Percentiles rank a stretch among this genome's conserved stretches.
phyloP scores from a whole-genome alignment of 2,888 invertebrate species.

The Schrankia costaestrigalis region DNA sequence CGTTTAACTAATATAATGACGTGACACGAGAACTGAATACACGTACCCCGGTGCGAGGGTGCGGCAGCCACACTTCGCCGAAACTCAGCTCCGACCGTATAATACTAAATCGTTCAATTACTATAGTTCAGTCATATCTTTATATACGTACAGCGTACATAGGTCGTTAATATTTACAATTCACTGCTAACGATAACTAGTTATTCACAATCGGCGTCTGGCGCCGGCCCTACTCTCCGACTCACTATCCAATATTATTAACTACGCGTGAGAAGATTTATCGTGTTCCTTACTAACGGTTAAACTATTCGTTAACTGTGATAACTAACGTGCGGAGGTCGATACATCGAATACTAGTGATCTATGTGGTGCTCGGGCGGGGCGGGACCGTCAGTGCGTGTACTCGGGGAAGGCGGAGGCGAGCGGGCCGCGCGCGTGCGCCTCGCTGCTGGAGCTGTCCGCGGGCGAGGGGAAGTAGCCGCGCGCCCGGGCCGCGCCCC shows the following conservation, averaged over 20 bases:
- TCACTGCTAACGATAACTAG: constrained; percentile 59
- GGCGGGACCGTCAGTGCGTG: constrained; percentile 83
- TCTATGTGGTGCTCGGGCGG: constrained; percentile 59
- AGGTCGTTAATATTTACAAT: constrained; percentile 65
- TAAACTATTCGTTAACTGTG: constrained; percentile 57
- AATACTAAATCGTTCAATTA: constrained; percentile 56
- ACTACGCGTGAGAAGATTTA: constrained; percentile 60
- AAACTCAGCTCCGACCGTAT: constrained; percentile 60
- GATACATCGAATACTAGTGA: constrained; percentile 39
- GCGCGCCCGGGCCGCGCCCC: constrained; percentile 43
- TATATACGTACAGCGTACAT: constrained; percentile 59
- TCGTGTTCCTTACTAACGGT: constrained; percentile 61
- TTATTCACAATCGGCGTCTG: constrained; percentile 56
- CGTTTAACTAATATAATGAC: constrained; percentile 57
- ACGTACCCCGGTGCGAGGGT: constrained; percentile 40
- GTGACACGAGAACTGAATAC: constrained; percentile 51
- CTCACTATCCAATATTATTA: constrained; percentile 50
- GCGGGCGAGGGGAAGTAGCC: constrained; percentile 70
- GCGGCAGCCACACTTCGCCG: constrained; percentile 50
- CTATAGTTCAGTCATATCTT: constrained; percentile 71
- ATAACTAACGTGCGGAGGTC: constrained; percentile 56
- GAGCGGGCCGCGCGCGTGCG: constrained; percentile 66
- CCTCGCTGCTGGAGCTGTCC: constrained; percentile 66
- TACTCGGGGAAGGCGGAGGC: constrained; percentile 83
- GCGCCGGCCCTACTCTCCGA: constrained; percentile 39